Evolutionary conservation across 2,113 vertebrate species (phyloP).

Genomic region (Noturus placidus): DNA sequence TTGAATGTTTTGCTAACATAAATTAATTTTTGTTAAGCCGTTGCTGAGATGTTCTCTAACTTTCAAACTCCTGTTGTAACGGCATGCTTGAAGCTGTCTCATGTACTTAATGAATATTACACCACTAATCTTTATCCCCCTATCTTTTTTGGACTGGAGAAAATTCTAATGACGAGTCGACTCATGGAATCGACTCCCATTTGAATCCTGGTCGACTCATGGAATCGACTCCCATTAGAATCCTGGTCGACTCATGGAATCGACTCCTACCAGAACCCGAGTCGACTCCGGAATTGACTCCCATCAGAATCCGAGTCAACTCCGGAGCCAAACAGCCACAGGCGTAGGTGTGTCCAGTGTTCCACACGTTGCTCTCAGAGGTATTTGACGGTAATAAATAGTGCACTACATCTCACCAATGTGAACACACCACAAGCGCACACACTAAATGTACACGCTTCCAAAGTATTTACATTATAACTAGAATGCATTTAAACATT

Average conservation of each 20-base stretch:
- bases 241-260: neutral
- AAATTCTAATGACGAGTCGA: no score
- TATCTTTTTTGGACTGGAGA: no score
- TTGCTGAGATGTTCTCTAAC: neutral
- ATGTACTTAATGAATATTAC: neutral
- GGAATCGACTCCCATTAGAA: neutral
- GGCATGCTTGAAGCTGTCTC: neutral
- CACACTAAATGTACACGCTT: neutral
- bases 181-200: no score
- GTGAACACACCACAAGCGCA: neutral
- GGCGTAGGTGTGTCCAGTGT: no score
- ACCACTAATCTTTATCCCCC: no score
- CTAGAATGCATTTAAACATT: neutral
- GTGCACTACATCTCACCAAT: no score
- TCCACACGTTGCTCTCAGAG: neutral
- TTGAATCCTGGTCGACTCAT: no score
- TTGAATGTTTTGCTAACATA: neutral
- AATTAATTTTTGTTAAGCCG: neutral
- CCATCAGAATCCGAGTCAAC: neutral
- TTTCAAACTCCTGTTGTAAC: neutral
- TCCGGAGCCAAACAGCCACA: neutral
- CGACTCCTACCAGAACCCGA: neutral
- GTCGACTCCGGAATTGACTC: neutral
- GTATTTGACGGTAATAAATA: neutral
- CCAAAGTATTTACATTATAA: neutral